Evolutionary conservation across 2,113 vertebrate species (phyloP).

Genomic region (Anarhynchus alexandrinus): DNA sequence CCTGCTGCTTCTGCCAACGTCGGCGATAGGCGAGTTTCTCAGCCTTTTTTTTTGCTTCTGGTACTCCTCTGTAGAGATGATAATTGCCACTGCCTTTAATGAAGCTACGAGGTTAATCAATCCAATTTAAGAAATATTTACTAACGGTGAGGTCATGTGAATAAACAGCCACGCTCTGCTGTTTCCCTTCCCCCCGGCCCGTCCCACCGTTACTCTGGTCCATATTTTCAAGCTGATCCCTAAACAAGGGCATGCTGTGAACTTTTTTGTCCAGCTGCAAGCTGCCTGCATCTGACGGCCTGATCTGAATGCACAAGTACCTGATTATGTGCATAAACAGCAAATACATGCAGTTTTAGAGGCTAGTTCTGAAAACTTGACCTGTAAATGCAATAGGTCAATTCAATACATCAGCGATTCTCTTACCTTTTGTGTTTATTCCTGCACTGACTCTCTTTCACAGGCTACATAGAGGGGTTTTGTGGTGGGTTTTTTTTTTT

Average conservation of each 20-base stretch:
- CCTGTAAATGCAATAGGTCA: conserved; percentile 29
- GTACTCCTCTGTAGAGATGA: neutral
- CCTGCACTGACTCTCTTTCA: neutral
- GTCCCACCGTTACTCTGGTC: neutral
- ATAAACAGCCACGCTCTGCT: neutral
- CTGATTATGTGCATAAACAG: neutral
- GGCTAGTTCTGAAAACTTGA: conserved; percentile 14
- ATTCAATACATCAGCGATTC: neutral
- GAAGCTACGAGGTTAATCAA: neutral
- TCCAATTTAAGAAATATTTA: neutral
- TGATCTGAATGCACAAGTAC: conserved; percentile 21
- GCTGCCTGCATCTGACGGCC: neutral
- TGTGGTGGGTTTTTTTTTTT: neutral
- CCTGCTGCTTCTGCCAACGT: neutral
- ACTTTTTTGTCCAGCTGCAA: neutral
- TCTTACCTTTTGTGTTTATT: conserved; percentile 14
- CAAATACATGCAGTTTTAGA: conserved; percentile 10
- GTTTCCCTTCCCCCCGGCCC: accelerated
- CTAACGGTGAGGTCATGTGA: neutral
- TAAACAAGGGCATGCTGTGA: neutral
- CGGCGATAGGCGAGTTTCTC: neutral
- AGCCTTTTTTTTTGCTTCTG: neutral
- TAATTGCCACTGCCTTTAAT: neutral
- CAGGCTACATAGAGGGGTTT: neutral
- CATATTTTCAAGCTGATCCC: neutral